These are phyloP conservation scores for Melikaiella ostensackeni DNA, from an alignment of 2,888 invertebrate genomes.

Conservation along the genomic window DNA sequence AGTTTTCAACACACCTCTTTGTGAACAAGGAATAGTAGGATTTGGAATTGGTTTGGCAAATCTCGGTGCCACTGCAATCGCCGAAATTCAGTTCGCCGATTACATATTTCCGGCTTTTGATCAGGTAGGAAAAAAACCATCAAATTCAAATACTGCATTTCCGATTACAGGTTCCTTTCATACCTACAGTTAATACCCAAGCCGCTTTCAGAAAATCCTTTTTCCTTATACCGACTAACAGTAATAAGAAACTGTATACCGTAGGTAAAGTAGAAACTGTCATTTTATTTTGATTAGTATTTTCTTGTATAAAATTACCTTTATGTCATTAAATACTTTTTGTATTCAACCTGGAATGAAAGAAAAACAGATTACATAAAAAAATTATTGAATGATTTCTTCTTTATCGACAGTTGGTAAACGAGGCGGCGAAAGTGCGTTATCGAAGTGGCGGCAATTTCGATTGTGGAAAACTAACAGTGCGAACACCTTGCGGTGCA, in stretches of 20 bases:
- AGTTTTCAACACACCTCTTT: conserved; percentile 98
- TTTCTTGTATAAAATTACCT: not conserved
- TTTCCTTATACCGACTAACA: too few species aligned
- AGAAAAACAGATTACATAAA: not conserved
- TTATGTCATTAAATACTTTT: too few species aligned
- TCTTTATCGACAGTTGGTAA: conserved; percentile 81
- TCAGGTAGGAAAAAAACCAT: conserved; percentile 82
- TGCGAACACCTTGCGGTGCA: conserved; percentile 96
- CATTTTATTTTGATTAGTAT: too few species aligned
- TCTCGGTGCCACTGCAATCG: conserved; percentile 95
- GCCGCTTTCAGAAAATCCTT: not conserved
- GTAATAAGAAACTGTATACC: too few species aligned
- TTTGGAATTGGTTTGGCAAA: conserved; percentile 97
- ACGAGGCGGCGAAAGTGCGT: conserved; percentile 96
- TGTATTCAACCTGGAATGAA: not conserved
- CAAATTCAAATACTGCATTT: not conserved
- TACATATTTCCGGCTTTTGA: conserved; percentile 99
- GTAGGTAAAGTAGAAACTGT: too few species aligned
- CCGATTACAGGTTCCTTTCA: not conserved
- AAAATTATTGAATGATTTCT: not conserved
- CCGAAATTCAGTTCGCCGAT: conserved; percentile 99
- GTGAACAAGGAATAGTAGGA: conserved; percentile 98
- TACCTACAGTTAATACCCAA: not conserved
- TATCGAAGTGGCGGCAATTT: conserved; percentile 95
- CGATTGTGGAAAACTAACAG: conserved; percentile 93